Conservation (phyloP, 2,888 invertebrate species). For the Tuberolachnus salignus region DNA sequence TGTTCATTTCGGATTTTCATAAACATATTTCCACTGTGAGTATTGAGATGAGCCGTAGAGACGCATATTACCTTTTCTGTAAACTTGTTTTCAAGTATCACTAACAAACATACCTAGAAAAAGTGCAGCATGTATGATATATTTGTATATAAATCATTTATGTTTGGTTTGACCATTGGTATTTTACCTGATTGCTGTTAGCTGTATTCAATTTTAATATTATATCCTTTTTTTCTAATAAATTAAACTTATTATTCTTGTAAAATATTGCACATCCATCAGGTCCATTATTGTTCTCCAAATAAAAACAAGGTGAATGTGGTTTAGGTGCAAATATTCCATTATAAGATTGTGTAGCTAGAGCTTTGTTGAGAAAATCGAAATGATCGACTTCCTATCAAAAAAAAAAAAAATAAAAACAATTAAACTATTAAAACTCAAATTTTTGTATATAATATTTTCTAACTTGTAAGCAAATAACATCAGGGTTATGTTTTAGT, state of each 20-base stretch:
- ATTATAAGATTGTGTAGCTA: conserved; percentile 71
- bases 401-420: conserved; percentile 41
- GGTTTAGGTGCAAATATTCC: conserved; percentile 79
- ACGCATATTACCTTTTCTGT: conserved; percentile 70
- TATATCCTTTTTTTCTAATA: conserved; percentile 67
- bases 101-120: conserved; percentile 69
- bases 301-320: conserved; percentile 77
- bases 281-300: conserved; percentile 75
- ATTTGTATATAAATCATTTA: too few species aligned
- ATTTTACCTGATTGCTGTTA: conserved; percentile 72
- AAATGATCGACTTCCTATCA: conserved; percentile 78
- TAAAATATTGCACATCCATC: conserved; percentile 82
- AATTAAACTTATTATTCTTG: conserved; percentile 69
- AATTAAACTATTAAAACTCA: background rate
- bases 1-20: conserved; percentile 74
- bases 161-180: too few species aligned
- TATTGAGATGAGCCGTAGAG: conserved; percentile 77
- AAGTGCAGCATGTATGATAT: too few species aligned
- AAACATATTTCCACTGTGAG: conserved; percentile 71
- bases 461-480: conserved; percentile 73
- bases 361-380: conserved; percentile 69
- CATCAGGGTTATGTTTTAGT: conserved; percentile 71
- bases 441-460: background rate
- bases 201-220: conserved; percentile 75
- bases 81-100: conserved; percentile 66